A percentile compares a stretch with the other conserved stretches of the same genome.
These are phyloP conservation scores for Tribolium madens DNA, from an alignment of 1,140 invertebrate species.

Conservation along the genomic window DNA sequence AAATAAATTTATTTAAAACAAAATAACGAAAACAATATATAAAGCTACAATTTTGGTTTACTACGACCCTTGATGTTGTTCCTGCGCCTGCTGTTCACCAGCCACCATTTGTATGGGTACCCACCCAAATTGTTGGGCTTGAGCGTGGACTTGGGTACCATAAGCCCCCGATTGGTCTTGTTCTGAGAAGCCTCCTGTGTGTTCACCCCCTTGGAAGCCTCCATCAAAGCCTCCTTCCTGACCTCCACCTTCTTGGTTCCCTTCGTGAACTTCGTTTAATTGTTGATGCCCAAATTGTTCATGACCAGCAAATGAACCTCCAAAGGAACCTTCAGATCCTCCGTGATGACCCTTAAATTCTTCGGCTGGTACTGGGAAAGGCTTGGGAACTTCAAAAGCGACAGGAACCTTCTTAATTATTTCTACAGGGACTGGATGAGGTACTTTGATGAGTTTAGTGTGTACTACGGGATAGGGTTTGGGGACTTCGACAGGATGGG, in stretches of 20 bases:
- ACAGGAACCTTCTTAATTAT: conserved; percentile 53
- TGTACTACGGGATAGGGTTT: conserved; percentile 58
- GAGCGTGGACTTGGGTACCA: background rate
- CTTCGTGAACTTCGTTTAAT: background rate
- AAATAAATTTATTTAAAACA: conserved; percentile 35
- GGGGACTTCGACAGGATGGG: conserved; percentile 60
- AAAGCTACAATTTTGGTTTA: conserved; percentile 29
- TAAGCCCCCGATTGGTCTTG: conserved; percentile 12
- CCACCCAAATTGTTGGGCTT: conserved; percentile 21
- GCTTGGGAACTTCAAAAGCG: conserved; percentile 60
- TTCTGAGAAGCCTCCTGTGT: background rate
- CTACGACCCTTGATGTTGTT: conserved; percentile 30
- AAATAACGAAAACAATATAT: conserved; percentile 24
- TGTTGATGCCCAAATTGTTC: conserved; percentile 21
- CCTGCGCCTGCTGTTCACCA: conserved; percentile 13
- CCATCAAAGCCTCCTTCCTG: conserved; percentile 42
- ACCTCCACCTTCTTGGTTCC: conserved; percentile 24
- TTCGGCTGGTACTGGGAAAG: conserved; percentile 57
- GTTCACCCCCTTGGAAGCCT: background rate
- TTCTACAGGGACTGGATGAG: conserved; percentile 51
- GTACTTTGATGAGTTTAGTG: conserved; percentile 56
- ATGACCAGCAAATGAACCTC: conserved; percentile 3
- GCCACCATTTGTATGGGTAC: conserved; percentile 5
- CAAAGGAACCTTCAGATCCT: background rate
- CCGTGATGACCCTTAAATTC: conserved; percentile 5